Base-by-base conservation (phyloP, 2,888 invertebrate species). In the Ditula angustiorana region DNA sequence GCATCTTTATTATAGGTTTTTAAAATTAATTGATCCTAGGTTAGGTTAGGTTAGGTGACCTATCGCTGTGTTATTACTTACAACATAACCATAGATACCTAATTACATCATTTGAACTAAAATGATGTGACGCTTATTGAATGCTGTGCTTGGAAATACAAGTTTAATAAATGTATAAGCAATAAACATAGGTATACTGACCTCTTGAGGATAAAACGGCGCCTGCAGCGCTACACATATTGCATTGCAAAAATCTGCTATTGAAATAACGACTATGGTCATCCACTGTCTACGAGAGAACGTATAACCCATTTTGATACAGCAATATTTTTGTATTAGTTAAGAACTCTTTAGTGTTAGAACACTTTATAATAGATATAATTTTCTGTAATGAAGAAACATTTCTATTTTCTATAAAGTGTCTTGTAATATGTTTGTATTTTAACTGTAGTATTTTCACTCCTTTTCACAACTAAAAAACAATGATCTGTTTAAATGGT, bases 131-230 rank as follows among this genome's bases (percentile, higher is more conserved):
- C n/a, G n/a, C n/a, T n/a, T n/a, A n/a, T n/a, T n/a, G n/a, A n/a
- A n/a, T n/a, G n/a, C n/a, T n/a, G n/a, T n/a, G n/a, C n/a, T n/a
- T n/a, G n/a, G 41, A 10, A 19, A 41, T 41, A 19, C 41, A 41
- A 41, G 41, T 19, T 19, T 19, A 19, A 19, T 21, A 0, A 19
- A 33, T 21, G 19, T 7, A 33, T 33, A n/a, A 28, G 16, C 10
- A 26, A 26, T 16, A 26, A 23, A 19, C n/a, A 16, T 19, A n/a
- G 2, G 8, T 44, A 33, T 67, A 80, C 94, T 92, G 87, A 96
- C 96, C 95, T 97, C 97, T 78, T 94, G 94, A 0, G 97, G 97
- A 82, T 97, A 97, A 85, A 97, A 97, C 0, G 97, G 97, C 1
- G 97, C 97, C 80, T 97, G 97, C 1, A 97, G 86, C 0, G 97